Base-by-base conservation (phyloP, 2,888 invertebrate species). In the Nemotelus nigrinus region DNA sequence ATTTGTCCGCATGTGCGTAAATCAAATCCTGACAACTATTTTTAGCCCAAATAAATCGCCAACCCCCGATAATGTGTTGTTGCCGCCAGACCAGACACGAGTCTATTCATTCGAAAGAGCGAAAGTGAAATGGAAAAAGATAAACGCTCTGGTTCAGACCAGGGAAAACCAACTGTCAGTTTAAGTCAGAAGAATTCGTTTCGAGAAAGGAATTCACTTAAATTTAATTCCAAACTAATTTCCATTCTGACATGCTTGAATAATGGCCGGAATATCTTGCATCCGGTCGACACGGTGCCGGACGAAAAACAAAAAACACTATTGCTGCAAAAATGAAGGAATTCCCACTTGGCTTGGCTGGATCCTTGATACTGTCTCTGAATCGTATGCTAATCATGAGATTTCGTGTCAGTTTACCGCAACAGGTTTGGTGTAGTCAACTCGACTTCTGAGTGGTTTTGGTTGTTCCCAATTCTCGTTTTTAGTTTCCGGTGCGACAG, bases 321-420 rank as follows among this genome's bases (percentile, higher is more conserved):
- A 25, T 25, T 25, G 25, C 25, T 25, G 25, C 25, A 25, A 25
- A 25, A 25, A 25, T 25, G 25, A 25, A 25, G 25, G 25, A 58
- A 10, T n/a, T 39, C 58, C n/a, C 58, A 8, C 50, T 25, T 25
- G 50, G 7, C 8, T 39, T 68, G 68, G 39, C 68, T 50, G 10
- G 25, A 7, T 25, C 10, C 50, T 10, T 68, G 68, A 41, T n/a
- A n/a, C 10, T 10, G 47, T 53, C 39, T 50, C 63, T 50, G 57
- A 74, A 45, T 47, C 48, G 74, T 74, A 74, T 74, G 74, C 74
- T 74, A 74, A 74, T 74, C 48, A 63, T 63, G 10, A 39, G 60
- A 74, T 74, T 63, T 55, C 74, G 74, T 74, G 74, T 39, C 63
- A 74, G 43, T 48, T 48, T 45, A 39, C 63, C 48, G 74, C 74